Base-by-base conservation (phyloP, 2,797 vertebrate species). In the Argya squamiceps region DNA sequence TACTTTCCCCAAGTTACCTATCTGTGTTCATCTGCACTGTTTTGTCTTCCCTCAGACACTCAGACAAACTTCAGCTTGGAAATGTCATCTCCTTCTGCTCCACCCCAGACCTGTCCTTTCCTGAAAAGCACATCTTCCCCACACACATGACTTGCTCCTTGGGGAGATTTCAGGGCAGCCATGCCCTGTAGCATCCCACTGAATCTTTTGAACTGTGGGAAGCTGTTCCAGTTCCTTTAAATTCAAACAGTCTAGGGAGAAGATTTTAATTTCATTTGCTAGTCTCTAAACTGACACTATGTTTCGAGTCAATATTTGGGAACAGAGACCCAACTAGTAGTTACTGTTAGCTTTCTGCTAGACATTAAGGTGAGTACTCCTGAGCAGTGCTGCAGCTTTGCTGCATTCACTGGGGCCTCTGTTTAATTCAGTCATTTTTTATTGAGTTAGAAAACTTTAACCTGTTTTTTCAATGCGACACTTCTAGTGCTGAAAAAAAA, bases 401-500 rank as follows among this genome's bases (percentile, higher is more conserved):
- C 49, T 84, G 44, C 52, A 21, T 53, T 91, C 58, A 67, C 7
- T 43, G 36, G 39, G 84, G 23, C 49, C 69, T 92, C 44, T 89
- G 23, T 84, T 78, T 91, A 68, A 34, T 68, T 50, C 39, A 86
- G 71, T 63, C 24, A 58, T 39, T 87, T 88, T 47, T 64, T 79
- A 85, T 50, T 44, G 46, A 81, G 43, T 79, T 79, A 68, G 56
- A 64, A 87, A 84, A 74, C 18, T 73, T 64, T 73, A 86, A 75
- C 44, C n/a, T 85, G 37, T 81, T 96, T 91, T 71, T 83, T 43
- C 53, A 89, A 62, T 3, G 6, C 89, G 76, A 83, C 50, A 49
- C 49, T 92, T 91, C 32, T 89, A 89, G 55, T 44, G 32, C 46
- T 77, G 78, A 84, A 90, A 50, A 85, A 86, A 89, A 85, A 78